Base-by-base conservation (phyloP, 2,113 vertebrate genomes). In the Eira barbara region DNA sequence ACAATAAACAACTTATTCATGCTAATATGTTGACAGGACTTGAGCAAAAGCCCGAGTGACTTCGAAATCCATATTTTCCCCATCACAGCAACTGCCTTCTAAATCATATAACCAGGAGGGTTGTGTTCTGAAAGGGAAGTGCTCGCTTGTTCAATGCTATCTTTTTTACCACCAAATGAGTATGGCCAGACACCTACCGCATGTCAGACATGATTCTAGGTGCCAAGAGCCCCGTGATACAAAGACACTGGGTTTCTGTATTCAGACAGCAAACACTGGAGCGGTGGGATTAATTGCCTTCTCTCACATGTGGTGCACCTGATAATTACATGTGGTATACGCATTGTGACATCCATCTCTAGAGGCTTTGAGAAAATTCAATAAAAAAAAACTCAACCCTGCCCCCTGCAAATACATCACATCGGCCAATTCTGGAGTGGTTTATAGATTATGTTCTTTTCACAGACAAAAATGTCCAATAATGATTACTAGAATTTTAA, bases 121-220 rank as follows among this genome's bases (percentile, higher is more conserved):
- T 34, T 61, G 42, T 34, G 7, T 81, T 65, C 67, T 4, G 21
- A 86, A 49, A 57, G 12, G 15, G 9, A n/a, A 65, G 34, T 2
- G 8, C 21, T 17, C 39, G 17, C 57, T n/a, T 34, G 31, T 4
- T 34, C 8, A 1, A 3, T 55, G 34, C 20, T 2, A 14, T 10
- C 11, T 47, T 52, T 47, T 55, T 73, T 11, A 0, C 15, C 45
- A 39, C 27, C 29, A 18, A 20, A 11, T 65, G 61, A 83, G 57
- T 57, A 31, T 0, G 4, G 12, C 18, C 6, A 25, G 20, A 59
- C 7, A 21, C 1, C 39, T 18, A 3, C 14, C 6, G 0, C 2
- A 21, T 2, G 0, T 36, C 0, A 6, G 34, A 21, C 4, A 7
- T 12, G 7, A 1, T 4, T n/a, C 63, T 6, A 25, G 83, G 87